Evolutionary conservation across 1,140 invertebrate genomes (phyloP).

Genomic region (Arion vulgaris): DNA sequence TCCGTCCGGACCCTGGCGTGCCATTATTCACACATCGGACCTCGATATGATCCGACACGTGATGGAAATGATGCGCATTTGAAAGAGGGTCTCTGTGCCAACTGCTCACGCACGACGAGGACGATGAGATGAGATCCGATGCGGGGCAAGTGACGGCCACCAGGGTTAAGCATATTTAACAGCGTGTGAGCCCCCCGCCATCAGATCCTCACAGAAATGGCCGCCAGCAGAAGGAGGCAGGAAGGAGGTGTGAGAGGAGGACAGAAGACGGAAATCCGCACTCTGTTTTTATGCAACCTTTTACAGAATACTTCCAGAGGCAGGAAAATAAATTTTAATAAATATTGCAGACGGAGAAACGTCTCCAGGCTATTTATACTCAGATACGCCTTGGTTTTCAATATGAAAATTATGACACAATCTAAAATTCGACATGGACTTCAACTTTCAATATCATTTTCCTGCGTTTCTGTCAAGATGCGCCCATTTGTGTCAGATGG

Average conservation of each 20-base stretch:
- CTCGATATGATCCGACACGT: conserved; percentile 30
- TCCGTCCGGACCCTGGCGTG: neutral
- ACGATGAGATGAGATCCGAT: conserved; percentile 26
- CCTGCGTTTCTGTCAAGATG: too few species aligned
- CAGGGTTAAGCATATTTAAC: conserved; percentile 31
- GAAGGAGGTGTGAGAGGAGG: neutral
- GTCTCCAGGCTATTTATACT: too few species aligned
- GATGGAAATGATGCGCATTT: conserved; percentile 37
- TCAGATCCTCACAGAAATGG: conserved; percentile 15
- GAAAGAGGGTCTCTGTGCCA: conserved; percentile 26
- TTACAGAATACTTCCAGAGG: neutral
- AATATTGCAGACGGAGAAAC: neutral
- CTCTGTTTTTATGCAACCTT: neutral
- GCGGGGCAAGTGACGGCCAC: conserved; percentile 24
- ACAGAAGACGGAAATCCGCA: neutral
- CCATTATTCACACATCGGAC: conserved; percentile 37
- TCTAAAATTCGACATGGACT: too few species aligned
- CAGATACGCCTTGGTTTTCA: too few species aligned
- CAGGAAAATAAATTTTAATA: neutral
- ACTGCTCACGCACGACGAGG: conserved; percentile 14
- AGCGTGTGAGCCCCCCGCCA: conserved; percentile 26
- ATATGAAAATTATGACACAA: too few species aligned
- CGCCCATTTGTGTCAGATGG: too few species aligned
- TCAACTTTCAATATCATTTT: too few species aligned
- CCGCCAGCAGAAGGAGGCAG: neutral